Base-by-base conservation (phyloP, 2,113 vertebrate species). In the Scomber japonicus region DNA sequence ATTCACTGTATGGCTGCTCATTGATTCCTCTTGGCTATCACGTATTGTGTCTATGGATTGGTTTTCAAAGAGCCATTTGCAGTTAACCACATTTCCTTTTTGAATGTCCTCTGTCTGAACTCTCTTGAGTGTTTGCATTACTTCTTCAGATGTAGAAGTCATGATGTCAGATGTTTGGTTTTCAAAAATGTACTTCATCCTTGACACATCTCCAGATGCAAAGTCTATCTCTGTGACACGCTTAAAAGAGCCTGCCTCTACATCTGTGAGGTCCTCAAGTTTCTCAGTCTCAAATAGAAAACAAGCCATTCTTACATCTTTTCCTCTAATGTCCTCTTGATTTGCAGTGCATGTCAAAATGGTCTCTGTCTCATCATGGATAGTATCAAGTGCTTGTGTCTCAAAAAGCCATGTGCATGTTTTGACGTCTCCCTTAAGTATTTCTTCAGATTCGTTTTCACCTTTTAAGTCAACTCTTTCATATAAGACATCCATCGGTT, bases 361-460 rank as follows among this genome's bases (percentile, higher is more conserved):
- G 3, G 86, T 92, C 84, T 96, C 95, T 8, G 94, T 93, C 51
- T 95, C 92, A 68, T 96, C 91, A 48, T 87, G 95, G 68, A 97
- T 96, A 3, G 92, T 71, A 78, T 97, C 97, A 30, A 98, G 95
- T 15, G 96, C 93, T 78, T 96, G 96, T 2, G 95, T 97, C 93
- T 98, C 97, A 95, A 98, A 98, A 65, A 98, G 95, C 96, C 95
- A 96, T 3, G 96, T 97, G 79, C 95, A 96, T 2, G 95, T 96
- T 94, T 97, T 97, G 17, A 98, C 96, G 72, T 98, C 96, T 61
- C 97, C 97, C 84, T 94, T 97, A 16, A 84, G 88, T 55, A 96
- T 91, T 86, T 96, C 95, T 50, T 94, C 92, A 68, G 51, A 92
- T 78, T 86, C 88, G n/a, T 74, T 90, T 72, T 88, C 91, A 80